Evolutionary conservation across 1,140 invertebrate genomes (phyloP).

Genomic region (Dendroctonus ponderosae): DNA sequence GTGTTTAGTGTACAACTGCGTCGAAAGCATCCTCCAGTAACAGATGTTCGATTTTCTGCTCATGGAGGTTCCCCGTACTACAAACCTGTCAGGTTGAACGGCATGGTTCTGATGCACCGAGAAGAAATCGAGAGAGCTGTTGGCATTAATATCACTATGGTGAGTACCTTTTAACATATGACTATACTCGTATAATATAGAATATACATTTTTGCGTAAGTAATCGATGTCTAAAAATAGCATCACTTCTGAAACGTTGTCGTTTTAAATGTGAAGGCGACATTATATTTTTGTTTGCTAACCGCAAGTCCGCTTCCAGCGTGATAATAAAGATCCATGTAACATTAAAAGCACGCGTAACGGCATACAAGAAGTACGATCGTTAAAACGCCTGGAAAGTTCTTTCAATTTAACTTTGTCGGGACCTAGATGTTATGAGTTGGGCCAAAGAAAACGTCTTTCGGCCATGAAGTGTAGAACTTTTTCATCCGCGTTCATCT

Average conservation of each 20-base stretch:
- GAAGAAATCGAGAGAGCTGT: slow-evolving; percentile 92
- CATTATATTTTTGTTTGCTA: too few relatives aligned
- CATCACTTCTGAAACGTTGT: too few relatives aligned
- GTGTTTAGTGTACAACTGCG: slow-evolving; percentile 91
- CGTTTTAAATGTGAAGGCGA: too few relatives aligned
- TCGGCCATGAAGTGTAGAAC: slow-evolving; percentile 2
- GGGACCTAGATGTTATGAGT: slow-evolving; percentile 13
- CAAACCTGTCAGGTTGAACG: slow-evolving; percentile 90
- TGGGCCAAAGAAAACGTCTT: slow-evolving; percentile 7
- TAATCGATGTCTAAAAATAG: too few relatives aligned
- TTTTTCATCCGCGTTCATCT: slow-evolving; percentile 6
- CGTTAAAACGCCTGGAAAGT: slow-evolving; percentile 19
- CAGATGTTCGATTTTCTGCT: slow-evolving; percentile 91
- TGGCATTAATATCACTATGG: slow-evolving; percentile 95
- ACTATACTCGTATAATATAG: neutral
- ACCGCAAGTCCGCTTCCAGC: neutral
- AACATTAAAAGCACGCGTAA: slow-evolving; percentile 13
- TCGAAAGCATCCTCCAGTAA: slow-evolving; percentile 81
- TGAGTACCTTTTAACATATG: slow-evolving; percentile 47
- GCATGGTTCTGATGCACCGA: slow-evolving; percentile 89
- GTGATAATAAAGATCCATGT: neutral
- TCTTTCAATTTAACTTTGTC: slow-evolving; percentile 23
- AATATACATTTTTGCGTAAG: too few relatives aligned
- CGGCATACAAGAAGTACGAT: slow-evolving; percentile 8
- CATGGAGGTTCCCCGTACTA: slow-evolving; percentile 95